A percentile compares a stretch with the other conserved stretches of the same genome.
These are phyloP conservation scores for Oreotrochilus melanogaster DNA, from an alignment of 2,113 vertebrate species.

Conservation along the genomic window DNA sequence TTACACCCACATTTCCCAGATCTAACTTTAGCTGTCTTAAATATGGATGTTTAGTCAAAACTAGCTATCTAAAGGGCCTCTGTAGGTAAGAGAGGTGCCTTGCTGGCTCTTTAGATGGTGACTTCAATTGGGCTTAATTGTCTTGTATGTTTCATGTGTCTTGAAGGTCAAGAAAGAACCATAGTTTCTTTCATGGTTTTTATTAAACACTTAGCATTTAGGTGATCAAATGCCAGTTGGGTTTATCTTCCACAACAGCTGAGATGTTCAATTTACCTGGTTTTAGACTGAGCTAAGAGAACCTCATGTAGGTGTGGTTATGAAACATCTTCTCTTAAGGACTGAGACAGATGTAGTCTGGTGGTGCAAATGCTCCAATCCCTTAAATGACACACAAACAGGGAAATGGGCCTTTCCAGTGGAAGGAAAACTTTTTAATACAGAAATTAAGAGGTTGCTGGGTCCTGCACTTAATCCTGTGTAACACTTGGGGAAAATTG, in stretches of 20 bases:
- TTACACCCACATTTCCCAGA: not conserved
- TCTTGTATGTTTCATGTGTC: not conserved
- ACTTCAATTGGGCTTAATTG: not conserved
- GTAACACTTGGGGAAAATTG: too few species aligned
- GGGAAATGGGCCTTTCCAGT: not conserved
- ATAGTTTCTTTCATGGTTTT: not conserved
- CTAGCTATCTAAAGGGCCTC: not conserved
- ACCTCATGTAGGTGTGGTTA: not conserved
- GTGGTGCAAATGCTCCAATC: accelerated
- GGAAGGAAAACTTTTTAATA: not conserved
- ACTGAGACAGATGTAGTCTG: not conserved
- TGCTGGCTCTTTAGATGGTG: not conserved
- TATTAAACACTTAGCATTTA: not conserved
- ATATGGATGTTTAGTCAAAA: not conserved
- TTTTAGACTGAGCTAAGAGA: not conserved
- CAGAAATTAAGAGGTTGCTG: not conserved
- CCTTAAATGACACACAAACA: not conserved
- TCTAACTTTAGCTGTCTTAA: not conserved
- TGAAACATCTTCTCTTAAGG: not conserved
- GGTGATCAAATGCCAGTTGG: not conserved
- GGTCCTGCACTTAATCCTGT: not conserved
- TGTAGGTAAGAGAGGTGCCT: not conserved
- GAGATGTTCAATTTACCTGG: accelerated
- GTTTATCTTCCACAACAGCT: not conserved
- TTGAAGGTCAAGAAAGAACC: not conserved